Percentiles rank a stretch among this genome's conserved stretches.
Evolutionary conservation across 2,113 vertebrate species (phyloP).

Genomic region (Hypocryptadius cinnamomeus): DNA sequence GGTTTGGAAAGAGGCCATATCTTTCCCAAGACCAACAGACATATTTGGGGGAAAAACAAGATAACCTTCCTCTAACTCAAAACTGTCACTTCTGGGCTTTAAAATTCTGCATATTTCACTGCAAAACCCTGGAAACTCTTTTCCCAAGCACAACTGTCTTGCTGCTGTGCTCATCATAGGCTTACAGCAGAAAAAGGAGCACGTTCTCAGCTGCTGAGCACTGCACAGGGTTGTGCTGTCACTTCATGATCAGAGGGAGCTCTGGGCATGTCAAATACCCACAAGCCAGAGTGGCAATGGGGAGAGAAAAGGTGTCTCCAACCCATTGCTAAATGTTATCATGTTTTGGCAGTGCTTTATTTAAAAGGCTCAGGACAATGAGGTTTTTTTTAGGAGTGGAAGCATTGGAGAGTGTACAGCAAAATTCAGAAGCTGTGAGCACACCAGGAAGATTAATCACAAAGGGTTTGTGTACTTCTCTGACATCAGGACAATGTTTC

Average conservation of each 20-base stretch:
- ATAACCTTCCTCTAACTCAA: background rate
- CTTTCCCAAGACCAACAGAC: background rate
- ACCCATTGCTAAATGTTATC: background rate
- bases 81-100: background rate
- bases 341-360: background rate
- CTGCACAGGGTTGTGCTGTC: rapidly evolving
- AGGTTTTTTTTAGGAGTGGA: background rate
- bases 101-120: background rate
- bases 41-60: background rate
- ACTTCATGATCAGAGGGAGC: background rate
- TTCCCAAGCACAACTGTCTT: background rate
- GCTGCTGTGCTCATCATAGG: rapidly evolving
- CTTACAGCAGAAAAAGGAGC: background rate
- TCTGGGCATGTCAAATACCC: rapidly evolving
- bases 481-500: background rate
- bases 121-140: background rate
- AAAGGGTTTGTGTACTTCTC: background rate
- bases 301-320: background rate
- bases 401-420: background rate
- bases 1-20: background rate
- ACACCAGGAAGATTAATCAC: background rate
- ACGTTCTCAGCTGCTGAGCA: background rate
- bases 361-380: background rate
- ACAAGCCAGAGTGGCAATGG: rapidly evolving
- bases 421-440: background rate